phyloP scores from a whole-genome alignment of 2,797 vertebrate species.

The Cottoperca gobio region DNA sequence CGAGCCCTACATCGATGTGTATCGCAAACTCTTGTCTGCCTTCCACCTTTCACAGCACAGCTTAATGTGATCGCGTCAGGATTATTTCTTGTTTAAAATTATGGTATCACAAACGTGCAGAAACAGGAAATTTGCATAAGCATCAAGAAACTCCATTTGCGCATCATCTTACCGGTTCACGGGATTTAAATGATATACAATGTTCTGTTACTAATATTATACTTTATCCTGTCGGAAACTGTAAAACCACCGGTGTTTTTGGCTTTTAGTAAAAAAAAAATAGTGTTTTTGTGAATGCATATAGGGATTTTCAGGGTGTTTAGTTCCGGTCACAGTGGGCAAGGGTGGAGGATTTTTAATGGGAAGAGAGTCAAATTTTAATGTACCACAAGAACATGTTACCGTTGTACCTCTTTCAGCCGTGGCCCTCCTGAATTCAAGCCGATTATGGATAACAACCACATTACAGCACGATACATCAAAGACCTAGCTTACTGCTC shows the following conservation, averaged over 20 bases:
- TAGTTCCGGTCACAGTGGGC: conserved; percentile 54
- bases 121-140: conserved; percentile 76
- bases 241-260: conserved; percentile 41
- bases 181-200: conserved; percentile 55
- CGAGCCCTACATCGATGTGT: conserved; percentile 63
- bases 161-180: conserved; percentile 49
- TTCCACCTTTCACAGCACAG: conserved; percentile 68
- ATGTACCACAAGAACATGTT: conserved; percentile 84
- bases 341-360: conserved; percentile 57
- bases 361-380: conserved; percentile 62
- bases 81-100: conserved; percentile 80
- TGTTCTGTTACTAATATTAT: conserved; percentile 39
- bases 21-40: conserved; percentile 66
- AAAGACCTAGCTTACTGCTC: conserved; percentile 94
- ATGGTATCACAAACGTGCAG: conserved; percentile 71
- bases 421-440: conserved; percentile 91
- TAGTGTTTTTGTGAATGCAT: conserved; percentile 35
- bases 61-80: conserved; percentile 70
- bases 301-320: conserved; percentile 47
- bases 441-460: conserved; percentile 99
- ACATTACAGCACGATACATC: conserved; percentile 92
- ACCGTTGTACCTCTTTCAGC: conserved; percentile 91
- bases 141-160: conserved; percentile 68
- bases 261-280: conserved; percentile 29
- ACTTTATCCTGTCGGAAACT: conserved; percentile 26